These are phyloP conservation scores for Hyperoplus lanceolatus DNA, from an alignment of 2,797 vertebrate species.

Conservation along the genomic window DNA sequence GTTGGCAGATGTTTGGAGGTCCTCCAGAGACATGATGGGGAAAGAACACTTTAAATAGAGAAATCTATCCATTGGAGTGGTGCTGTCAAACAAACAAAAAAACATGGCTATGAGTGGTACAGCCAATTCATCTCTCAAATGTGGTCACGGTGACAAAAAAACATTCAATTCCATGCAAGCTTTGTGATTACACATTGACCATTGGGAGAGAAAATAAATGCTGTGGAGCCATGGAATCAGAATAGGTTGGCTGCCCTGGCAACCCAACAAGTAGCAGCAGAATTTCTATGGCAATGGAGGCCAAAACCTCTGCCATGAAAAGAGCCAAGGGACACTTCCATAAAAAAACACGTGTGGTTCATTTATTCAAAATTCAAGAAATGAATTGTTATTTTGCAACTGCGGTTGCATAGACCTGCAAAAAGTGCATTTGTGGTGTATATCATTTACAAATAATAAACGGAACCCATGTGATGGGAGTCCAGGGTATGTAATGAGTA, in stretches of 20 bases:
- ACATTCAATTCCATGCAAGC: slow-evolving; percentile 71
- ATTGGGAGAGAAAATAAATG: slow-evolving; percentile 51
- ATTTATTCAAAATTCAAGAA: not conserved
- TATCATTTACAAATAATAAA: too few relatives aligned
- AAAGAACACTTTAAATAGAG: slow-evolving; percentile 45
- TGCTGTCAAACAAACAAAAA: slow-evolving; percentile 67
- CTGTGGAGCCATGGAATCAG: slow-evolving; percentile 58
- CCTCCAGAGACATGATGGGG: slow-evolving; percentile 33
- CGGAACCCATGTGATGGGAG: too few relatives aligned
- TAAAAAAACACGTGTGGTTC: slow-evolving; percentile 1
- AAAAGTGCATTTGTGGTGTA: too few relatives aligned
- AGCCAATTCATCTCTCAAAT: slow-evolving; percentile 72
- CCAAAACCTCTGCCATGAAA: slow-evolving; percentile 42
- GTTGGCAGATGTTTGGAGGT: slow-evolving; percentile 37
- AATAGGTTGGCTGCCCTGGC: slow-evolving; percentile 55
- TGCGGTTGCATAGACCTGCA: too few relatives aligned
- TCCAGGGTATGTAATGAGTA: not conserved
- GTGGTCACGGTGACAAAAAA: slow-evolving; percentile 60
- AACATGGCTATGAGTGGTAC: slow-evolving; percentile 43
- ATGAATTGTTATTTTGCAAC: too few relatives aligned
- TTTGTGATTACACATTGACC: slow-evolving; percentile 74
- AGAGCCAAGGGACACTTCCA: slow-evolving; percentile 21
- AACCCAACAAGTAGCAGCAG: slow-evolving; percentile 49
- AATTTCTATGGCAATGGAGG: slow-evolving; percentile 47
- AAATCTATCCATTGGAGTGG: slow-evolving; percentile 43